Evolutionary conservation across 2,797 vertebrate species (phyloP).

Genomic region (Macropodus opercularis): DNA sequence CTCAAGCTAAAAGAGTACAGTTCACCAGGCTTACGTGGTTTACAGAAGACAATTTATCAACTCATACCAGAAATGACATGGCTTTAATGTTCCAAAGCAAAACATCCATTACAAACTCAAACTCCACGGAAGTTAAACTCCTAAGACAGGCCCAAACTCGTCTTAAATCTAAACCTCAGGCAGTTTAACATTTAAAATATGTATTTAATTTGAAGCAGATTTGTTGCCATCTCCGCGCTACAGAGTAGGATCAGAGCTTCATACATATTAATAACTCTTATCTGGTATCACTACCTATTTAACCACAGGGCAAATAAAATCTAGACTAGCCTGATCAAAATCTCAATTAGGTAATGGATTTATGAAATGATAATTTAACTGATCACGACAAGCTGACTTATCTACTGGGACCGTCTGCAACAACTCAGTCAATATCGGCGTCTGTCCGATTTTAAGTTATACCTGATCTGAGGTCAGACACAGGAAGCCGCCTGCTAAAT

Average conservation of each 20-base stretch:
- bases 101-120: slow-evolving; percentile 11
- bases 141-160: slow-evolving; percentile 11
- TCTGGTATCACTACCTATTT: slow-evolving; percentile 38
- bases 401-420: slow-evolving; percentile 3
- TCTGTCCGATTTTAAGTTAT: neutral
- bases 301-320: slow-evolving; percentile 43
- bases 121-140: slow-evolving; percentile 16
- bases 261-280: slow-evolving; percentile 49
- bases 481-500: neutral
- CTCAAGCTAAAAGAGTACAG: too few species aligned
- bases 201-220: slow-evolving; percentile 29
- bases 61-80: slow-evolving; percentile 1
- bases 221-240: slow-evolving; percentile 15
- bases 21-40: neutral
- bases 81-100: neutral
- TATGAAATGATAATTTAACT: slow-evolving; percentile 17
- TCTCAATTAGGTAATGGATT: slow-evolving; percentile 36
- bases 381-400: neutral
- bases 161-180: slow-evolving; percentile 30
- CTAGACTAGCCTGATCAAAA: slow-evolving; percentile 33
- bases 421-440: slow-evolving; percentile 2
- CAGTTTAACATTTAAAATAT: slow-evolving; percentile 6
- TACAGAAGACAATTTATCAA: neutral
- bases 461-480: neutral
- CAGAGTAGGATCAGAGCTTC: slow-evolving; percentile 19